Conservation (phyloP, 2,113 vertebrate genomes). For the Neoarius graeffei region DNA sequence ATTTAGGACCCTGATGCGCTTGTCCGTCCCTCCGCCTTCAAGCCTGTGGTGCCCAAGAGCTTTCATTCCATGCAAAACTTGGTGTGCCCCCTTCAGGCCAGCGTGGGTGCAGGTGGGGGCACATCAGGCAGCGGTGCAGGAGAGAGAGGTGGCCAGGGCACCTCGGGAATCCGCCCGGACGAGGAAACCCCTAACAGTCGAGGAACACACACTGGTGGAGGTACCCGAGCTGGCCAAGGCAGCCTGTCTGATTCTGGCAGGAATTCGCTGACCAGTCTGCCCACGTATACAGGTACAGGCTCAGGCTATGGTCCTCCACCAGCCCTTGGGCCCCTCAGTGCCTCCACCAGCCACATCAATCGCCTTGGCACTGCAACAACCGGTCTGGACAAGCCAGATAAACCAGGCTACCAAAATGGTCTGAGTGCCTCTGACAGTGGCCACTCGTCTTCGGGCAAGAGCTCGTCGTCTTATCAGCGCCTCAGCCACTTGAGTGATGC, state of each 20-base stretch:
- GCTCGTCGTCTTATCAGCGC: conserved; percentile 81
- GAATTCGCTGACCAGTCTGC: conserved; percentile 87
- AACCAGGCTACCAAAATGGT: conserved; percentile 74
- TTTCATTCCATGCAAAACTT: conserved; percentile 91
- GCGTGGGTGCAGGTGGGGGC: conserved; percentile 76
- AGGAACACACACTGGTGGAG: conserved; percentile 54
- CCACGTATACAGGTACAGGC: conserved; percentile 74
- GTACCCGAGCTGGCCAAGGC: conserved; percentile 73
- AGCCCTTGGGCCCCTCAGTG: conserved; percentile 84
- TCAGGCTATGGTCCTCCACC: conserved; percentile 77
- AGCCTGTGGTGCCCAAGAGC: conserved; percentile 90
- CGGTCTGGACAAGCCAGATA: conserved; percentile 63
- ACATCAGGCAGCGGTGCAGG: conserved; percentile 19
- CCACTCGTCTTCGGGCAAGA: conserved; percentile 86
- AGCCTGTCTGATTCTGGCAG: conserved; percentile 86
- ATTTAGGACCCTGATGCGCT: conserved; percentile 82
- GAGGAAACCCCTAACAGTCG: conserved; percentile 46
- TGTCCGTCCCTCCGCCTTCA: conserved; percentile 89
- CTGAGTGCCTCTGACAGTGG: conserved; percentile 87
- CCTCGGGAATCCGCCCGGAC: conserved; percentile 47
- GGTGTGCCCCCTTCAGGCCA: conserved; percentile 65
- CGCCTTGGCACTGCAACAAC: conserved; percentile 80
- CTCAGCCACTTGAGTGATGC: conserved; percentile 80
- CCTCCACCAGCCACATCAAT: conserved; percentile 91
- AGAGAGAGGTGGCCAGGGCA: conserved; percentile 19